Evolutionary conservation across 2,797 vertebrate species (phyloP).

Genomic region (Molossus molossus): DNA sequence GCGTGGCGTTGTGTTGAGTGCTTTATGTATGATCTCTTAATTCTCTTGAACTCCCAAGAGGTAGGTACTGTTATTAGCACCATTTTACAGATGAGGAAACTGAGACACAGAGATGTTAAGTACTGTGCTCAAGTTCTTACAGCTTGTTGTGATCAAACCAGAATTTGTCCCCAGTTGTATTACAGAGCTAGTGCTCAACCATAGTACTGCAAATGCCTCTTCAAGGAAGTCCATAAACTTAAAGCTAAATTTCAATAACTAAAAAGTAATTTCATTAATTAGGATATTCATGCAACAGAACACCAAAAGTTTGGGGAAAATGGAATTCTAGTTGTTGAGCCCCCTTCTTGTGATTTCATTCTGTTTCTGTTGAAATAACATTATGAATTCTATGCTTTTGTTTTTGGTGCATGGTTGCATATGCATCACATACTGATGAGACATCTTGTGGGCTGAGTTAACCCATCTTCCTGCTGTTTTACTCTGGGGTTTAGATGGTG

Average conservation of each 20-base stretch:
- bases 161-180: not conserved
- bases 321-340: conserved; percentile 47
- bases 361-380: conserved; percentile 67
- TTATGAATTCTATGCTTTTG: conserved; percentile 73
- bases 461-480: conserved; percentile 83
- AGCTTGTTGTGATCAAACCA: not conserved
- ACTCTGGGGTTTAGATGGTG: conserved; percentile 82
- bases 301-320: conserved; percentile 4
- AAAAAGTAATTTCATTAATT: not conserved
- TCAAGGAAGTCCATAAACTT: not conserved
- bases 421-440: conserved; percentile 82
- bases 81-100: conserved; percentile 20
- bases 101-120: not conserved
- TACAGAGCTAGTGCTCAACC: not conserved
- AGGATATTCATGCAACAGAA: conserved; percentile 5
- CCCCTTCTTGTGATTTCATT: conserved; percentile 61
- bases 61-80: conserved; percentile 16
- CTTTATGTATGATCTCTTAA: not conserved
- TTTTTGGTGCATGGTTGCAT: conserved; percentile 79
- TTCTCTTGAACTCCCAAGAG: conserved; percentile 53
- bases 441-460: conserved; percentile 87
- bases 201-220: not conserved
- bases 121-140: not conserved
- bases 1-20: not conserved
- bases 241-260: not conserved